A percentile compares a stretch with the other conserved stretches of the same genome.
phyloP scores from a whole-genome alignment of 2,113 vertebrate species.

The Fregata magnificens region DNA sequence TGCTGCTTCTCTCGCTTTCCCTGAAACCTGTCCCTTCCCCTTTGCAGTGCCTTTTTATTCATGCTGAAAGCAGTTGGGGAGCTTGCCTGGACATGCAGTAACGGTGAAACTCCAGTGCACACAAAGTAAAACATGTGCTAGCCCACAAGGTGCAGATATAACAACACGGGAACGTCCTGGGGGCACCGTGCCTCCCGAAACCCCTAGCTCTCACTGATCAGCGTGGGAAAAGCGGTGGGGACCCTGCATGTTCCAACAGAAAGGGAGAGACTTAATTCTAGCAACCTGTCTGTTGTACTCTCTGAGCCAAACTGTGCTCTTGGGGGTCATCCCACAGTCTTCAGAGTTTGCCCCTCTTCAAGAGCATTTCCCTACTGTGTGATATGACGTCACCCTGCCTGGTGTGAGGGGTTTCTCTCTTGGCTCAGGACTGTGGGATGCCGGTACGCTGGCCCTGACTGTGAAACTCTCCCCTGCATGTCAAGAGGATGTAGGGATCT shows the following conservation, averaged over 20 bases:
- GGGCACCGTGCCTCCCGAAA: conserved; percentile 51
- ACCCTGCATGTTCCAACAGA: conserved; percentile 51
- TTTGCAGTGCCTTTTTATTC: background rate
- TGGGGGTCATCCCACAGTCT: background rate
- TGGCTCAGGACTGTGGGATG: background rate
- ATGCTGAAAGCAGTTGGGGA: background rate
- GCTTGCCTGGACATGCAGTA: conserved; percentile 50
- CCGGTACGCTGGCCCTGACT: background rate
- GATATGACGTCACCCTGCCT: rapidly evolving
- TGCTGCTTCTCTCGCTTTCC: background rate
- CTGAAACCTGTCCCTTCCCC: conserved; percentile 23
- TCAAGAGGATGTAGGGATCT: background rate
- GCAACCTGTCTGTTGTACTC: background rate
- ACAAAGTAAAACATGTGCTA: conserved; percentile 22
- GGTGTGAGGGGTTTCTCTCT: background rate
- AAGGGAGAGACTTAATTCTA: background rate
- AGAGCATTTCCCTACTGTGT: background rate
- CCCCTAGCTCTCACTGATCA: background rate
- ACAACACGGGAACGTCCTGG: conserved; percentile 25
- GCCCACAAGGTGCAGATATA: conserved; percentile 50
- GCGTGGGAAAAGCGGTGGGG: conserved; percentile 52
- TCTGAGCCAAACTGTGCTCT: background rate
- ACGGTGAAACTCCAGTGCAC: conserved; percentile 7
- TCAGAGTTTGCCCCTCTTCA: rapidly evolving
- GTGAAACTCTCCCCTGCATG: background rate